These are phyloP conservation scores for Brachylomia viminalis DNA, from an alignment of 2,888 invertebrate species.

Conservation along the genomic window DNA sequence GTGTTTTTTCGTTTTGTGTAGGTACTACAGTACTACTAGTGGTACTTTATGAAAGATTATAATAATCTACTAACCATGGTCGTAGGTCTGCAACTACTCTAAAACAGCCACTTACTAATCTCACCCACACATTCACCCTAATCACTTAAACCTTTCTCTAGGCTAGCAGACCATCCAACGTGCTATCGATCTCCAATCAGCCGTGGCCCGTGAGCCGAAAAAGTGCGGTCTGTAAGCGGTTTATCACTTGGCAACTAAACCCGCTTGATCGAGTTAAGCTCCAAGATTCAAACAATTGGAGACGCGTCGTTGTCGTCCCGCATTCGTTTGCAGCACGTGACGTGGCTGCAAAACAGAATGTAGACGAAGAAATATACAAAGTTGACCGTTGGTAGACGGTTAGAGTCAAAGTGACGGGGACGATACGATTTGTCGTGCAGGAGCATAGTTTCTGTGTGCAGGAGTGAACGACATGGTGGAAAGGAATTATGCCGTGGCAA, in stretches of 20 bases:
- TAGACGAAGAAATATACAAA: slow-evolving; percentile 38
- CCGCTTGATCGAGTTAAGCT: slow-evolving; percentile 84
- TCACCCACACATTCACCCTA: slow-evolving; percentile 26
- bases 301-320: slow-evolving; percentile 77
- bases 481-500: not conserved
- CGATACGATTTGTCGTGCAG: slow-evolving; percentile 49
- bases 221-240: slow-evolving; percentile 78
- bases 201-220: slow-evolving; percentile 51
- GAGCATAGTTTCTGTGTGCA: no score
- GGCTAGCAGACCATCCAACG: slow-evolving; percentile 57
- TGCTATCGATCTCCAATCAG: slow-evolving; percentile 70
- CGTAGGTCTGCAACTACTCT: not conserved
- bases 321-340: slow-evolving; percentile 85
- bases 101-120: slow-evolving; percentile 18
- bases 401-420: slow-evolving; percentile 45
- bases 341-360: slow-evolving; percentile 69
- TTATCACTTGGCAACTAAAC: slow-evolving; percentile 83
- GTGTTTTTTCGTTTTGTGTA: not conserved
- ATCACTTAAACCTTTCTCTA: slow-evolving; percentile 53
- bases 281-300: slow-evolving; percentile 89
- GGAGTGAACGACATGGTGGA: not conserved
- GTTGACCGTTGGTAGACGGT: slow-evolving; percentile 59
- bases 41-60: not conserved
- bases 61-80: slow-evolving; percentile 17
- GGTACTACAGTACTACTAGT: no score